These are phyloP conservation scores for Galemys pyrenaicus DNA, from an alignment of 2,113 vertebrate genomes.

Conservation along the genomic window DNA sequence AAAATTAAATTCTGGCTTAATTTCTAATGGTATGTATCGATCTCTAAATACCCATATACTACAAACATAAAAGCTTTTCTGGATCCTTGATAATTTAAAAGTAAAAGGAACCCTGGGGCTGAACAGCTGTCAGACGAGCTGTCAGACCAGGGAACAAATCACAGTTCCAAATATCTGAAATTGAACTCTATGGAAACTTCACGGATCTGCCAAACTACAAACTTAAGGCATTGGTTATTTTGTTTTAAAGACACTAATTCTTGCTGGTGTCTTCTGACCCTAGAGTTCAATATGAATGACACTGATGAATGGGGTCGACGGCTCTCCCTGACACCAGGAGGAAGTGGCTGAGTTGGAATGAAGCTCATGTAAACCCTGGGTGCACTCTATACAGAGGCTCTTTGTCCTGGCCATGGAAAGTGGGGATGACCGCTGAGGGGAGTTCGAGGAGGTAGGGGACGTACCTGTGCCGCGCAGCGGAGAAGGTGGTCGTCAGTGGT, in stretches of 20 bases:
- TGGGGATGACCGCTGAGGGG: fast-evolving
- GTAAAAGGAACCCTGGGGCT: not conserved
- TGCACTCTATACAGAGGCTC: not conserved
- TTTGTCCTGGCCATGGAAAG: not conserved
- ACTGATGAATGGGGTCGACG: not conserved
- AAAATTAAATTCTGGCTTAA: not conserved
- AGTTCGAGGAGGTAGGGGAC: not conserved
- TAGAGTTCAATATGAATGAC: not conserved
- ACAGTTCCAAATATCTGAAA: slow-evolving; percentile 42
- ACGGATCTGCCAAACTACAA: slow-evolving; percentile 16
- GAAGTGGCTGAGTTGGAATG: not conserved
- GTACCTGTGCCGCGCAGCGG: slow-evolving; percentile 93
- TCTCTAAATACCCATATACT: not conserved
- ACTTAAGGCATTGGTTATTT: slow-evolving; percentile 59
- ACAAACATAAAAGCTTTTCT: not conserved
- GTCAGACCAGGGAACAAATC: not conserved
- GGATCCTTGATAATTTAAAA: not conserved
- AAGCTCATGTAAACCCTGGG: not conserved
- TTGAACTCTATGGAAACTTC: slow-evolving; percentile 58
- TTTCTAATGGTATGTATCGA: not conserved
- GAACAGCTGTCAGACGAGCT: slow-evolving; percentile 35
- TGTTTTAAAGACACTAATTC: slow-evolving; percentile 63
- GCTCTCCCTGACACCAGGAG: not conserved
- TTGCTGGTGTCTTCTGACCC: slow-evolving; percentile 49
- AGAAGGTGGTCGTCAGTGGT: slow-evolving; percentile 96